phyloP scores from a whole-genome alignment of 2,888 invertebrate species.

The Apamea epomidion region DNA sequence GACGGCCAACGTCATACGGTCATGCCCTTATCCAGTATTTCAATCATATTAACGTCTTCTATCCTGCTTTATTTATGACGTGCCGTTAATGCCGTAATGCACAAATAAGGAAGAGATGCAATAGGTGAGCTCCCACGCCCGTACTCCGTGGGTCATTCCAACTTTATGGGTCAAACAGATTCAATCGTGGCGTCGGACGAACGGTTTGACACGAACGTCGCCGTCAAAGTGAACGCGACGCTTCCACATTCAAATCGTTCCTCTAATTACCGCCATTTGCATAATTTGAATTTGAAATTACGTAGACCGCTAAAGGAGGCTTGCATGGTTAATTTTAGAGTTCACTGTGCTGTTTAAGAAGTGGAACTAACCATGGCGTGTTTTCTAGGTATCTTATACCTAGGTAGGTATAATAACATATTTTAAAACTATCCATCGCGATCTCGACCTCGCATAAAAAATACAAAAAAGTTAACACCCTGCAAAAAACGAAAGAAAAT shows the following conservation, averaged over 20 bases:
- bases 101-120: conserved; percentile 63
- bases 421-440: background rate
- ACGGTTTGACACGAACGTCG: conserved; percentile 57
- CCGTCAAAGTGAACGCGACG: conserved; percentile 61
- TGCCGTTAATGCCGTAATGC: conserved; percentile 45
- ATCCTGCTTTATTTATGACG: conserved; percentile 46
- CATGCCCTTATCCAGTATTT: conserved; percentile 15
- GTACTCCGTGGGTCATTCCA: conserved; percentile 57
- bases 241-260: conserved; percentile 63
- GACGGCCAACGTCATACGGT: conserved; percentile 3
- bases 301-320: conserved; percentile 38
- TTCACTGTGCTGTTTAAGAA: conserved; percentile 27
- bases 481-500: background rate
- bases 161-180: conserved; percentile 67
- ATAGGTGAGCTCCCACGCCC: conserved; percentile 64
- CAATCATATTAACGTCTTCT: conserved; percentile 22
- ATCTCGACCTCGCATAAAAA: background rate
- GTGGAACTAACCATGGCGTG: background rate
- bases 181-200: conserved; percentile 62
- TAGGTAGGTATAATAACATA: background rate
- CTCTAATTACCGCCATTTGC: conserved; percentile 62
- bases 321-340: conserved; percentile 39
- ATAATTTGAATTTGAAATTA: conserved; percentile 58
- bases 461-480: too few relatives aligned
- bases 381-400: background rate